phyloP scores from a whole-genome alignment of 2,888 invertebrate genomes.

The Apamea epomidion region DNA sequence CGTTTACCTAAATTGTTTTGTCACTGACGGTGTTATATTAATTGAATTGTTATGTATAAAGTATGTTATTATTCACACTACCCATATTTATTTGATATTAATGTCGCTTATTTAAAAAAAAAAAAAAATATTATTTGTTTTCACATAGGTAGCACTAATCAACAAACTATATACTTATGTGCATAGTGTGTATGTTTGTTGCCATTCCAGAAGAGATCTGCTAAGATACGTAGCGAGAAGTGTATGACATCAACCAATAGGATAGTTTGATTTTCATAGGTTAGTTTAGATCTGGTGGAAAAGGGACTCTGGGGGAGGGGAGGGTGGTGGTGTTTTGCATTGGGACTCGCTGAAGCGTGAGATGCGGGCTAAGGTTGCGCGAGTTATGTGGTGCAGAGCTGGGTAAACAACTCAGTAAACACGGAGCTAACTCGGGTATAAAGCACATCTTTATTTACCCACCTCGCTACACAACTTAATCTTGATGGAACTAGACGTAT shows the following conservation, averaged over 20 bases:
- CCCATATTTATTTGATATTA: background rate
- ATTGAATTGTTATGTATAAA: conserved; percentile 11
- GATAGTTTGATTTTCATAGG: background rate
- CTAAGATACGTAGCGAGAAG: background rate
- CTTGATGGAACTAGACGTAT: background rate
- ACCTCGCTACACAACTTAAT: background rate
- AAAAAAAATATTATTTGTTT: conserved; percentile 4
- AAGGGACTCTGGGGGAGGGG: too few relatives aligned
- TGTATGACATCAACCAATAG: background rate
- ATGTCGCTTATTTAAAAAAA: conserved; percentile 5
- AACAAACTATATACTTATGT: background rate
- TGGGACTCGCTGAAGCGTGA: background rate
- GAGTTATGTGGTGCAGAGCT: background rate
- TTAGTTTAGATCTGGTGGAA: background rate
- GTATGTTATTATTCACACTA: conserved; percentile 3
- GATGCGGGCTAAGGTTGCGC: background rate
- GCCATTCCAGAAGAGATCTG: conserved; percentile 1
- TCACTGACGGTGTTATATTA: conserved; percentile 7
- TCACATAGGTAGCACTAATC: background rate
- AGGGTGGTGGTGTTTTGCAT: too few relatives aligned
- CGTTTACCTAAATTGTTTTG: conserved; percentile 19
- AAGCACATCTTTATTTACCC: background rate
- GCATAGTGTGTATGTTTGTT: background rate
- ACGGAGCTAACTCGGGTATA: background rate
- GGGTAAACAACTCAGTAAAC: background rate